Evolutionary conservation across 2,113 vertebrate genomes (phyloP).

Genomic region (Crotophaga sulcirostris): DNA sequence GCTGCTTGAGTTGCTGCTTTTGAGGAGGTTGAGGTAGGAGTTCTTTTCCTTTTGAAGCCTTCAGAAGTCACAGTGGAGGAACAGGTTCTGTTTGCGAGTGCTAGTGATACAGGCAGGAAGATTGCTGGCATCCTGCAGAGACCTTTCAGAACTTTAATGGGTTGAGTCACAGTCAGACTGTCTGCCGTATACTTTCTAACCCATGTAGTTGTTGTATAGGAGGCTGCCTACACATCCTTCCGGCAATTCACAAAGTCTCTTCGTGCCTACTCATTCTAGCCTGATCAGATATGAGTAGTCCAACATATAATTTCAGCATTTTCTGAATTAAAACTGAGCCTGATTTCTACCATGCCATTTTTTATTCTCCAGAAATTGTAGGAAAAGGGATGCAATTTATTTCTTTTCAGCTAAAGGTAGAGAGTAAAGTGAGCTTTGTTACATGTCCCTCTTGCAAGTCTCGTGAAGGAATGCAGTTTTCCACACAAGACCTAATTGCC

Average conservation of each 20-base stretch:
- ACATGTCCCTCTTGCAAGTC: neutral
- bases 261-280: conserved; percentile 41
- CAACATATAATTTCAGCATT: conserved; percentile 5
- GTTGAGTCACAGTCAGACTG: conserved; percentile 56
- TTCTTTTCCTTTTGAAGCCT: neutral
- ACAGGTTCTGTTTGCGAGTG: conserved; percentile 20
- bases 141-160: conserved; percentile 36
- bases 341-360: neutral
- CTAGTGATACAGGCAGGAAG: neutral
- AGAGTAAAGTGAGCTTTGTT: neutral
- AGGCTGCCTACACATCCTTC: conserved; percentile 62
- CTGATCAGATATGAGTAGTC: conserved; percentile 23
- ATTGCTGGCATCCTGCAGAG: conserved; percentile 16
- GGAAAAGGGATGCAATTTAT: neutral
- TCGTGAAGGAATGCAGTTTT: neutral
- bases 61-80: neutral
- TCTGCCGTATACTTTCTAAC: neutral
- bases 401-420: neutral
- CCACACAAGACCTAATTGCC: neutral
- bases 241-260: conserved; percentile 28
- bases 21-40: neutral
- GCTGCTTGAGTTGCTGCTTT: neutral
- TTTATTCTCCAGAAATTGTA: neutral
- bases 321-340: conserved; percentile 10
- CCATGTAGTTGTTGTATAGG: conserved; percentile 39